Evolutionary conservation across 92 coral and sea anemone species (phyloP).

Genomic region (Porites cylindrica): DNA sequence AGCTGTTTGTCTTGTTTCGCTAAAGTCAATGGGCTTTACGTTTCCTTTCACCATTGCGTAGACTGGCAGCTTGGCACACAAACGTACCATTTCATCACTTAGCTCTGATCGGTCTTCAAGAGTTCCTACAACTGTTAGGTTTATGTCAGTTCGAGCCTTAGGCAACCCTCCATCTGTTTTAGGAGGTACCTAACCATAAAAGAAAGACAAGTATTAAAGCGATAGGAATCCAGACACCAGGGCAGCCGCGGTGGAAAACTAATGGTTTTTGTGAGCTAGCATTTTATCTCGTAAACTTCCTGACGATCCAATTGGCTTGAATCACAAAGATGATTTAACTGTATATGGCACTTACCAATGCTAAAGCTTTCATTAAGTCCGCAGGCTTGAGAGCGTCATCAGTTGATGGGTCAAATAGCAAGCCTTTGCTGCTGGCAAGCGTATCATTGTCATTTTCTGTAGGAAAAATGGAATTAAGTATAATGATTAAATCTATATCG

Average conservation of each 20-base stretch:
- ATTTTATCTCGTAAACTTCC: background rate
- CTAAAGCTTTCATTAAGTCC: background rate
- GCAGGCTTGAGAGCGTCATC: background rate
- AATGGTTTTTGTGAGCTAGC: no score
- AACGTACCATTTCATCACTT: constrained; percentile 2
- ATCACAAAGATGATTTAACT: no score
- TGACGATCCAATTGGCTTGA: background rate
- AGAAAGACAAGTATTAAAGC: background rate
- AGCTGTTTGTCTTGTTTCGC: no score
- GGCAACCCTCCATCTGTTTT: background rate
- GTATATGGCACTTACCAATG: background rate
- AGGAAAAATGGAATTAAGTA: background rate
- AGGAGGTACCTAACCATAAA: background rate
- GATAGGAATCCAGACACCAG: no score
- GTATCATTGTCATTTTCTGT: constrained; percentile 4
- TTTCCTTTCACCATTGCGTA: background rate
- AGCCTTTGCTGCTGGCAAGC: background rate
- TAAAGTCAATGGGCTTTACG: background rate
- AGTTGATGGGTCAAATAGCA: constrained; percentile 1
- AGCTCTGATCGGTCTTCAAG: background rate
- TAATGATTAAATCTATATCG: no score
- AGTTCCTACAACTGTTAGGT: background rate
- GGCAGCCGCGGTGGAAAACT: no score
- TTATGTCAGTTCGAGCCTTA: background rate
- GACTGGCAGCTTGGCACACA: constrained; percentile 7